These are phyloP conservation scores for Calidris pugnax DNA, from an alignment of 2,113 vertebrate species.

Conservation along the genomic window DNA sequence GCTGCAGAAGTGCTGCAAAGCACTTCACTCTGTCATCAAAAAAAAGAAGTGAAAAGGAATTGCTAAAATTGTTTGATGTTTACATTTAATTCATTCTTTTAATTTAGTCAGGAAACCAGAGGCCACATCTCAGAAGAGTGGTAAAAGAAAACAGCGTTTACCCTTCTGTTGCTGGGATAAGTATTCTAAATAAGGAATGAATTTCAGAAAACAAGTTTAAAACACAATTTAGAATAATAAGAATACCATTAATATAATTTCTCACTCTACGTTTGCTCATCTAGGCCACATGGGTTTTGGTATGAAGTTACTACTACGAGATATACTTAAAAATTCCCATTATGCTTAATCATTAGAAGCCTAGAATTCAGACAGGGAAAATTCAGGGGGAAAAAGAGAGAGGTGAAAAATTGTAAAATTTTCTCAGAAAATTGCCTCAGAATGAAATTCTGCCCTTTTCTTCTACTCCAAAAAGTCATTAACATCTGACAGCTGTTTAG, in stretches of 20 bases:
- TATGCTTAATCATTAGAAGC: not conserved
- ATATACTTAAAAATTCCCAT: not conserved
- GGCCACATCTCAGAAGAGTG: not conserved
- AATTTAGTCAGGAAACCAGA: not conserved
- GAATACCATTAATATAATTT: not conserved
- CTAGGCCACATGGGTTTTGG: not conserved
- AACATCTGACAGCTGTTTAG: constrained; percentile 74
- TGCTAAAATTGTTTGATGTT: not conserved
- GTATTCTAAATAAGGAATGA: not conserved
- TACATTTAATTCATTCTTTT: not conserved
- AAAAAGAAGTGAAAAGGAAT: not conserved
- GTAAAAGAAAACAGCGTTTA: not conserved
- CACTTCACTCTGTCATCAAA: not conserved
- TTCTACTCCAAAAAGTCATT: constrained; percentile 65
- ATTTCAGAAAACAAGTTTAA: not conserved
- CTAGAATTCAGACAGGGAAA: not conserved
- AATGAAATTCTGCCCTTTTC: constrained; percentile 67
- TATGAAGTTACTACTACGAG: not conserved
- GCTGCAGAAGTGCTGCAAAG: not conserved
- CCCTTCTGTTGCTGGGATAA: not conserved
- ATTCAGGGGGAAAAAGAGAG: not conserved
- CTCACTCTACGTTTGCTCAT: not conserved
- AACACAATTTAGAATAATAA: not conserved
- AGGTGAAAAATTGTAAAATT: constrained; percentile 23
- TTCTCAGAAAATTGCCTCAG: constrained; percentile 48